A percentile compares a stretch with the other conserved stretches of the same genome.
Evolutionary conservation across 2,888 invertebrate species (phyloP).

Genomic region (Allygus modestus): DNA sequence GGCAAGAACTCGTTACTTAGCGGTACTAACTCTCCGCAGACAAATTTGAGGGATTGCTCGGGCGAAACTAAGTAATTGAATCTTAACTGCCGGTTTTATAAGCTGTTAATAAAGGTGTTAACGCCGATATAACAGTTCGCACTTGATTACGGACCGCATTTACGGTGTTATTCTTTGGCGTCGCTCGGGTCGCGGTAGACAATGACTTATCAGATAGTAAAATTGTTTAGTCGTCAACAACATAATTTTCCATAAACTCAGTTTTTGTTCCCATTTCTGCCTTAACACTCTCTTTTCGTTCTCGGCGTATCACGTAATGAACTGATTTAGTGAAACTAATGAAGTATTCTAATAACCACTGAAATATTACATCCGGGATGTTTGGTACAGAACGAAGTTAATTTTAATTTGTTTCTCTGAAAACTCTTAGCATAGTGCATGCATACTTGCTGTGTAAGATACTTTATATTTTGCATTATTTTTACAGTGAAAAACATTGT

Average conservation of each 20-base stretch:
- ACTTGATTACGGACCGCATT: conserved; percentile 12
- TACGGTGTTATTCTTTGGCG: not conserved
- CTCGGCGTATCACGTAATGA: no score
- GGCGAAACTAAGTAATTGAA: conserved; percentile 56
- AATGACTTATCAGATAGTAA: conserved; percentile 6
- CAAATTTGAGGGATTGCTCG: conserved; percentile 47
- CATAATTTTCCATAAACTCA: not conserved
- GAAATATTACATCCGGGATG: no score
- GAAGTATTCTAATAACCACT: no score
- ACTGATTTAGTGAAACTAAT: no score
- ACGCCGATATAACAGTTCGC: conserved; percentile 21
- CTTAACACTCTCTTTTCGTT: no score
- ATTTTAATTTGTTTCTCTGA: no score
- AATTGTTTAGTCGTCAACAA: conserved; percentile 13
- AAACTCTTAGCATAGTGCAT: no score
- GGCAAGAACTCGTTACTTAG: conserved; percentile 52
- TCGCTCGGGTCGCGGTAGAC: not conserved
- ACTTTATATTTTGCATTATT: no score
- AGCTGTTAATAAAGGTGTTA: conserved; percentile 49
- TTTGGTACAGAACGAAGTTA: no score
- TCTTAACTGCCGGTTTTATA: conserved; percentile 48
- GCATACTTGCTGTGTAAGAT: no score
- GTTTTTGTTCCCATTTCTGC: not conserved
- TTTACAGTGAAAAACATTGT: no score
- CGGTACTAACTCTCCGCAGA: conserved; percentile 53